Evolutionary conservation across 2,888 invertebrate species (phyloP).

Genomic region (Diabrotica balteata): DNA sequence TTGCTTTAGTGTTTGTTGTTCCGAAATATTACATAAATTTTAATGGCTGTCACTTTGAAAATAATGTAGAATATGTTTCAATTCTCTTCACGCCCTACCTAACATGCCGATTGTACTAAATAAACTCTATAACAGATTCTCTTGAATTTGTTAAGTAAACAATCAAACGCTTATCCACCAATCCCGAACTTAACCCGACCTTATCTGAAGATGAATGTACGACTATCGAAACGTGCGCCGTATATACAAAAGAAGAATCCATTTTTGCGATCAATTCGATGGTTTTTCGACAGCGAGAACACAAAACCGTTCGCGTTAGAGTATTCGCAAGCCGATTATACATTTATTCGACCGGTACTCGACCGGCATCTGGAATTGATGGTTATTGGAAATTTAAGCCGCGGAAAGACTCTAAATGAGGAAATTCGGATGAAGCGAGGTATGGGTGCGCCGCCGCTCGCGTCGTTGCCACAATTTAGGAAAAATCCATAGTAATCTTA

Average conservation of each 20-base stretch:
- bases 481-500: too few relatives aligned
- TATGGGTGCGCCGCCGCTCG: background rate
- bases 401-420: conserved; percentile 24
- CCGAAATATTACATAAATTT: too few relatives aligned
- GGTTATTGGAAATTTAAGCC: conserved; percentile 31
- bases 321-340: conserved; percentile 12
- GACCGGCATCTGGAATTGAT: conserved; percentile 25
- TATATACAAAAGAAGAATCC: conserved; percentile 9
- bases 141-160: too few relatives aligned
- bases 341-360: conserved; percentile 15
- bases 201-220: background rate
- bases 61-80: too few relatives aligned
- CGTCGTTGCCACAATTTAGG: background rate
- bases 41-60: too few relatives aligned
- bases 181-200: background rate
- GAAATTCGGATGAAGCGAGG: conserved; percentile 20
- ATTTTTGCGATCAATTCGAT: conserved; percentile 6
- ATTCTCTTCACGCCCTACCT: too few relatives aligned
- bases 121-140: too few relatives aligned
- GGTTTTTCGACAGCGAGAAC: background rate
- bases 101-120: too few relatives aligned
- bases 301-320: conserved; percentile 9
- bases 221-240: conserved; percentile 1
- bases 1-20: too few relatives aligned
- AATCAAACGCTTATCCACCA: too few relatives aligned